Percentiles rank a stretch among this genome's conserved stretches.
phyloP scores from a whole-genome alignment of 2,113 vertebrate genomes.

The Gallinago media region DNA sequence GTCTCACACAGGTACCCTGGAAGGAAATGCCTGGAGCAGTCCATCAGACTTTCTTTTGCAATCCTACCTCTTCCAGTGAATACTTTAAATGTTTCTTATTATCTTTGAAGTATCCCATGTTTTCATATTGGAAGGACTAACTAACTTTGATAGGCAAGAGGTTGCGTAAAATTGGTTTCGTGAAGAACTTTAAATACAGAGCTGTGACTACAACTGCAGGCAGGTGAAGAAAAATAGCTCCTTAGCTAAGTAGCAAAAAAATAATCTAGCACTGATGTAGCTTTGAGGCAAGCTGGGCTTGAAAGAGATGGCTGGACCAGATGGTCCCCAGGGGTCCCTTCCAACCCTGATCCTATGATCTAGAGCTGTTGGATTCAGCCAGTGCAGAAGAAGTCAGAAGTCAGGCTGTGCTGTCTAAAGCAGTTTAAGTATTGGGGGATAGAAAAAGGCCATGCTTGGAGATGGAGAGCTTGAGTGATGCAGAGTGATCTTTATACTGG shows the following conservation, averaged over 20 bases:
- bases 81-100: not conserved
- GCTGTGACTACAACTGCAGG: not conserved
- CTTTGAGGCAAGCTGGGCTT: not conserved
- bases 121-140: not conserved
- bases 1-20: not conserved
- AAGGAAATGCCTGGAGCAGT: not conserved
- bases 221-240: not conserved
- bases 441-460: not conserved
- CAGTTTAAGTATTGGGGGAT: not conserved
- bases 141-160: not conserved
- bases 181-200: not conserved
- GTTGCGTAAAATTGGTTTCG: not conserved
- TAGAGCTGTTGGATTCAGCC: not conserved
- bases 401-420: not conserved
- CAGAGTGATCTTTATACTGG: rapidly evolving
- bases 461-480: not conserved
- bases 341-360: not conserved
- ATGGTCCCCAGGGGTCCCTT: not conserved
- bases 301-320: not conserved
- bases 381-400: not conserved
- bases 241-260: not conserved
- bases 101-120: not conserved
- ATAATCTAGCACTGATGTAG: not conserved
- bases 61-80: not conserved
- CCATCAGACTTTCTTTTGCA: not conserved